Percentiles rank a stretch among this genome's conserved stretches.
Evolutionary conservation across 64 coral and sea anemone genomes (phyloP).

Genomic region (Astreopora myriophthalma): DNA sequence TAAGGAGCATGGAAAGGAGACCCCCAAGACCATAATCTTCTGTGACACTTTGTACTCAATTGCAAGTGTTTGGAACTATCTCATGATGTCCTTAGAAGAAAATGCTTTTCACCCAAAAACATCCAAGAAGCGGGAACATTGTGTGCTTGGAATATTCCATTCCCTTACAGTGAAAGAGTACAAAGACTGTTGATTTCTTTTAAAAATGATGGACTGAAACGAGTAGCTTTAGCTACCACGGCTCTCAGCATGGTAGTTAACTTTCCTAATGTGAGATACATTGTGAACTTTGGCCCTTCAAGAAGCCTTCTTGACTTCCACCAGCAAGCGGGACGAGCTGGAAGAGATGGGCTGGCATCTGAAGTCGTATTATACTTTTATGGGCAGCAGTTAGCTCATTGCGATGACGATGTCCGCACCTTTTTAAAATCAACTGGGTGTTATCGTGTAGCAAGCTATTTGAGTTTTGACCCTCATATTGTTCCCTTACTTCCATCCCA

Average conservation of each 20-base stretch:
- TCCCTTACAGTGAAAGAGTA: background rate
- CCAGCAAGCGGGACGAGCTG: background rate
- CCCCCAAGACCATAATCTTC: background rate
- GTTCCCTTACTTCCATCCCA: background rate
- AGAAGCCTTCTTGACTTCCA: background rate
- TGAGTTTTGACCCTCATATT: background rate
- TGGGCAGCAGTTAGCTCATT: background rate
- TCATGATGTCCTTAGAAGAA: background rate
- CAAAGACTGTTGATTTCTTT: background rate
- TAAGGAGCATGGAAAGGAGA: background rate
- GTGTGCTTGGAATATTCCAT: background rate
- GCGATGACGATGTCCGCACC: background rate
- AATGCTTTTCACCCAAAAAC: background rate
- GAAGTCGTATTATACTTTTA: background rate
- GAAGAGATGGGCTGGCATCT: background rate
- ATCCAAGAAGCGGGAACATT: background rate
- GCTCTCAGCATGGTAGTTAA: background rate
- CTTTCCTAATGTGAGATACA: background rate
- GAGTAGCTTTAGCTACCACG: background rate
- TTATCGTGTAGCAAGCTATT: background rate
- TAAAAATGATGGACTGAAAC: background rate
- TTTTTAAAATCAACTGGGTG: background rate
- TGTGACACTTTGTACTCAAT: background rate
- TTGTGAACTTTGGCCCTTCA: background rate
- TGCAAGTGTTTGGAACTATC: background rate